phyloP scores from a whole-genome alignment of 1,140 invertebrate genomes.

The Mizuhopecten yessoensis region DNA sequence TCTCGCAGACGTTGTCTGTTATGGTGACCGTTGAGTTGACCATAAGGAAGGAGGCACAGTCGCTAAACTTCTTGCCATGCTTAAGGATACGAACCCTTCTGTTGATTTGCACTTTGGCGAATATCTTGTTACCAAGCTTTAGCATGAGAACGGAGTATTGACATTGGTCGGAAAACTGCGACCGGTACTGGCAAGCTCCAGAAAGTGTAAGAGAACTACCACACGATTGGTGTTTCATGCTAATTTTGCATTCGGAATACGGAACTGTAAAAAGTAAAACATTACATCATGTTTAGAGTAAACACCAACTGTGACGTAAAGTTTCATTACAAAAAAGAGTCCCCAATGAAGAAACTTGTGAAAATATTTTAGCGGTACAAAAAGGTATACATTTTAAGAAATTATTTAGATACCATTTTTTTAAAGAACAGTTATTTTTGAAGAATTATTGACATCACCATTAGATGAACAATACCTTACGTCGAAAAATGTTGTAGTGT shows the following conservation, averaged over 20 bases:
- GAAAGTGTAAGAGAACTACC: background rate
- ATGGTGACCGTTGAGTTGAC: background rate
- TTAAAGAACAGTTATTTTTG: too few relatives aligned
- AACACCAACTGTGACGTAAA: background rate
- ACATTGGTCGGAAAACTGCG: conserved; percentile 42
- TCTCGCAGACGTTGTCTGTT: conserved; percentile 48
- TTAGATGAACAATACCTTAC: too few relatives aligned
- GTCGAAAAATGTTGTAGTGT: too few relatives aligned
- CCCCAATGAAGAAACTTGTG: too few relatives aligned
- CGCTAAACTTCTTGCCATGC: conserved; percentile 35
- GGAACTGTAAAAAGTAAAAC: background rate
- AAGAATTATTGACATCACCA: too few relatives aligned
- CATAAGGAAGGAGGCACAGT: conserved; percentile 31
- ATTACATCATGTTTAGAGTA: background rate
- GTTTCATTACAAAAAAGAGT: too few relatives aligned
- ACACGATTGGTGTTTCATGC: background rate
- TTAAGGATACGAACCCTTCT: conserved; percentile 13
- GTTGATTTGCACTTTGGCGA: background rate
- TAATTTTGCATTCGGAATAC: background rate
- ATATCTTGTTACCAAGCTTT: background rate
- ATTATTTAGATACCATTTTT: too few relatives aligned
- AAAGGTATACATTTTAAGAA: too few relatives aligned
- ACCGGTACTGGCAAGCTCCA: conserved; percentile 40
- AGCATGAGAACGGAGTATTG: conserved; percentile 36
- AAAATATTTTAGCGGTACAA: too few relatives aligned